Conservation (phyloP, 1,140 invertebrate genomes). For the Vanessa atalanta region DNA sequence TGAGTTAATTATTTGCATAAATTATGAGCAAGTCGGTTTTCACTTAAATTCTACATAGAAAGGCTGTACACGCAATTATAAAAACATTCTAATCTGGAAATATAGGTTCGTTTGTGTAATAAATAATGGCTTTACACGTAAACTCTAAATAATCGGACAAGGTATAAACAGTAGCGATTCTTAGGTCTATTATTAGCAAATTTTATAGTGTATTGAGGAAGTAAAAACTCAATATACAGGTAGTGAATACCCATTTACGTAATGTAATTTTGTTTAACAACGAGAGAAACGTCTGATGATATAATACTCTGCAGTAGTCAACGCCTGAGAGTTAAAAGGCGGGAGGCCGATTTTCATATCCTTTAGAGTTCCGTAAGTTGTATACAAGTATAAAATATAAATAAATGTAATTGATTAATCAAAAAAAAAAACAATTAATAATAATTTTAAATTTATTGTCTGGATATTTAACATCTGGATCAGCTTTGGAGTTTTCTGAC, state of each 20-base stretch:
- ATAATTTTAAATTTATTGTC: too few relatives aligned
- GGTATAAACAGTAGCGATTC: conserved; percentile 13
- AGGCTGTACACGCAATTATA: background rate
- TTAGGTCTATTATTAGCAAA: conserved; percentile 34
- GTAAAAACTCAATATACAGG: conserved; percentile 50
- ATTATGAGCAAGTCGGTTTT: background rate
- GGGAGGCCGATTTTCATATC: conserved; percentile 37
- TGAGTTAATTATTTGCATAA: conserved; percentile 1
- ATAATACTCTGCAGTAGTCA: conserved; percentile 55
- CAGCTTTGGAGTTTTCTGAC: too few relatives aligned
- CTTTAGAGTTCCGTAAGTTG: conserved; percentile 37
- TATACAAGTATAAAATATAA: too few relatives aligned
- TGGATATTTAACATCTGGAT: too few relatives aligned
- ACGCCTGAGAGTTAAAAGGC: conserved; percentile 24
- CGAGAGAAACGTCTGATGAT: conserved; percentile 72
- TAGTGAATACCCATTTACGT: conserved; percentile 59
- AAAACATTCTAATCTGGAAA: background rate
- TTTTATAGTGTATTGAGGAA: conserved; percentile 53
- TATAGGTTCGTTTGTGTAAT: conserved; percentile 1
- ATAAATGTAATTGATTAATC: too few relatives aligned
- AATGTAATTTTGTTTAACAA: conserved; percentile 76
- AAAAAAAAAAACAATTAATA: too few relatives aligned
- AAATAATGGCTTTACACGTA: background rate
- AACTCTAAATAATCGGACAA: conserved; percentile 2
- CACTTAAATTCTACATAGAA: background rate